Conservation (phyloP, 1,140 invertebrate species). For the Drosophila carrolli region DNA sequence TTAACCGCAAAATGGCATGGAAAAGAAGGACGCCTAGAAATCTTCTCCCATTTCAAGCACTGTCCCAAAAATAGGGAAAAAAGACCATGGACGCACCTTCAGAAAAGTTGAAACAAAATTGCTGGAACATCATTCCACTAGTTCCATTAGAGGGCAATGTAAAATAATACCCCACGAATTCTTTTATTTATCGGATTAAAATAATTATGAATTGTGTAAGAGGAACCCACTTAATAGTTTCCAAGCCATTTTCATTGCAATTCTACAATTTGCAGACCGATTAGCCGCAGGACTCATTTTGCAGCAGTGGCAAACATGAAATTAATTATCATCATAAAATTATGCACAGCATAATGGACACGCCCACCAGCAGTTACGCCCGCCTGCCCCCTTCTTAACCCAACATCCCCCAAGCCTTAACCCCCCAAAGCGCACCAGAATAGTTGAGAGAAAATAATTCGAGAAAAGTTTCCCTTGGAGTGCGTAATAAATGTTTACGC, state of each 20-base stretch:
- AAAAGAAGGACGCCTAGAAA: background rate
- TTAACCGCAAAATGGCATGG: conserved; percentile 12
- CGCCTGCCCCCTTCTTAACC: background rate
- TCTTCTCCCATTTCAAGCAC: no score
- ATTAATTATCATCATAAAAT: conserved; percentile 77
- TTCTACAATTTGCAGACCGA: conserved; percentile 8
- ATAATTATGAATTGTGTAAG: background rate
- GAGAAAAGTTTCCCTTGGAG: conserved; percentile 64
- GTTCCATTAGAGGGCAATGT: background rate
- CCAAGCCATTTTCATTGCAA: conserved; percentile 27
- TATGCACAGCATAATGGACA: conserved; percentile 55
- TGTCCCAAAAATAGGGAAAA: background rate
- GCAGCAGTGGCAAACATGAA: conserved; percentile 45
- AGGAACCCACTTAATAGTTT: background rate
- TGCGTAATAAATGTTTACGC: conserved; percentile 75
- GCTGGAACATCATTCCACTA: no score
- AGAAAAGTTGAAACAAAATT: no score
- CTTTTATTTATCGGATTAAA: background rate
- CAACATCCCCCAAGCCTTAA: background rate
- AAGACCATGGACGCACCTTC: no score
- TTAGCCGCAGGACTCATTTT: conserved; percentile 35
- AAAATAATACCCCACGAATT: background rate
- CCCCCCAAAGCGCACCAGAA: conserved; percentile 5
- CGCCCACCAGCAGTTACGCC: conserved; percentile 22
- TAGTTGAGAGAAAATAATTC: conserved; percentile 52